phyloP scores from a whole-genome alignment of 2,888 invertebrate species.

The Cephus pulcher region DNA sequence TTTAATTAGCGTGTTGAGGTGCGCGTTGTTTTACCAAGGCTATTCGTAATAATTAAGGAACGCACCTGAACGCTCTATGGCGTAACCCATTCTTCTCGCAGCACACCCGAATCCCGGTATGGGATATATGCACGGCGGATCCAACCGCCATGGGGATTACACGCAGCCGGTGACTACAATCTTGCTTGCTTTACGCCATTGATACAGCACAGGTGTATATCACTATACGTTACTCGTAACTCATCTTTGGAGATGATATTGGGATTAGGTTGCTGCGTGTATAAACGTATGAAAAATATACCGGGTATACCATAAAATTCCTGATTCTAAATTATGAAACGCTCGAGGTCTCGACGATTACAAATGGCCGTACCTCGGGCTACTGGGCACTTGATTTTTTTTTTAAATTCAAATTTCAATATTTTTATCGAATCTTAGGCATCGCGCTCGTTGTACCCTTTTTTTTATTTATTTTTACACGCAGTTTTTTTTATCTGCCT shows the following conservation, averaged over 20 bases:
- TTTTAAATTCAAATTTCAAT: too few species aligned
- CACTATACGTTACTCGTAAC: neutral
- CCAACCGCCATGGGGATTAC: neutral
- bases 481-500: too few species aligned
- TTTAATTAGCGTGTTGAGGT: conserved; percentile 43
- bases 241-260: neutral
- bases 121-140: neutral
- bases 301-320: neutral
- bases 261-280: neutral
- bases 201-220: too few species aligned
- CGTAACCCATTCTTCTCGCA: conserved; percentile 7
- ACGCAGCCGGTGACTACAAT: neutral
- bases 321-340: neutral
- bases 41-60: conserved; percentile 43
- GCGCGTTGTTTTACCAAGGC: conserved; percentile 29
- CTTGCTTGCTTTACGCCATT: neutral
- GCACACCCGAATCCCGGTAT: neutral
- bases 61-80: conserved; percentile 3
- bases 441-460: too few species aligned
- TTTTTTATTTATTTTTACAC: neutral
- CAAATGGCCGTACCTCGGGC: too few species aligned
- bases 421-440: too few species aligned
- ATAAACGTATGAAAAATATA: neutral
- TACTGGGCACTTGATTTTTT: too few species aligned
- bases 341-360: too few species aligned